Evolutionary conservation across 2,888 invertebrate genomes (phyloP).

Genomic region (Acronicta aceris): DNA sequence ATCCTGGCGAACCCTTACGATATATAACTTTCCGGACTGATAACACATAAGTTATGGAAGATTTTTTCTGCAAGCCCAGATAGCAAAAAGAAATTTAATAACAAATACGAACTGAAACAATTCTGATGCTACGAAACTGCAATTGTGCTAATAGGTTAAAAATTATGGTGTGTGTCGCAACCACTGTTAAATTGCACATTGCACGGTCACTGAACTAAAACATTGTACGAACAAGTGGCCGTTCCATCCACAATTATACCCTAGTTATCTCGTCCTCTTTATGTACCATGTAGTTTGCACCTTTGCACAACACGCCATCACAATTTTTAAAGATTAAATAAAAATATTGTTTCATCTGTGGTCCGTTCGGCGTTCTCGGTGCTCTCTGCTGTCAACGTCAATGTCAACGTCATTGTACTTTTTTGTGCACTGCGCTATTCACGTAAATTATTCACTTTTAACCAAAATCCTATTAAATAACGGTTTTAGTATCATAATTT

Average conservation of each 20-base stretch:
- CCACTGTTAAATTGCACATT: conserved; percentile 72
- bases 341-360: no score
- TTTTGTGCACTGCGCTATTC: no score
- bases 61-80: conserved; percentile 8
- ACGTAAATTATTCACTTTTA: no score
- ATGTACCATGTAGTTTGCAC: no score
- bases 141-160: conserved; percentile 50
- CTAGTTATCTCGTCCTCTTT: no score
- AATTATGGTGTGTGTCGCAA: conserved; percentile 61
- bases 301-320: no score
- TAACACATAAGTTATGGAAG: conserved; percentile 21
- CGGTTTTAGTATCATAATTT: no score
- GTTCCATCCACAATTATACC: conserved; percentile 62
- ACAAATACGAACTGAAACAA: background rate
- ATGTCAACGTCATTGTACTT: no score
- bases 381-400: no score
- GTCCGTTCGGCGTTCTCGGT: no score
- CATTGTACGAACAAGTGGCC: conserved; percentile 61
- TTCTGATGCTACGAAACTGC: conserved; percentile 23
- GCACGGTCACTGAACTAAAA: conserved; percentile 78
- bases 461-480: no score
- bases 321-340: no score
- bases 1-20: conserved; percentile 29
- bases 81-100: background rate
- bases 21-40: conserved; percentile 20